Evolutionary conservation across 1,140 invertebrate genomes (phyloP), one percentile per base, ranked within the genome.

Genomic region (Thaumetopoea pityocampa): DNA sequence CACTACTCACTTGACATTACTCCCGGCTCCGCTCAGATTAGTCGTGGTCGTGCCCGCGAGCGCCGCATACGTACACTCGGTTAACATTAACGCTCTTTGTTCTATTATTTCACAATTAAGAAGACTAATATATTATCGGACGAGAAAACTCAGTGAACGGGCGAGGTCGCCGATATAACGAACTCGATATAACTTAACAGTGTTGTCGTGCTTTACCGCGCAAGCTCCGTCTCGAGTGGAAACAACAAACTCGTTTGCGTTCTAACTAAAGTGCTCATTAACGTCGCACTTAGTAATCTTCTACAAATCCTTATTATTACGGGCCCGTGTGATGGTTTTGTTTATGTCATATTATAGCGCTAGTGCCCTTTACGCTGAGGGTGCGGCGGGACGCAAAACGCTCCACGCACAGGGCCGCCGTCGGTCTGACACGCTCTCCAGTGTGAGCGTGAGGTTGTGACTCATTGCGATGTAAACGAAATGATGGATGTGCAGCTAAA

Each of bases 401-500:
- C 9, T 8, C 14, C 34, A n/a, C 34, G 19, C 26, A 27, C 27
- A 37, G 48, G 44, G 36, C 26, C 56, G 64, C 54, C 62, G 58
- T 55, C 59, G 59, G 61, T 62, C 60, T 51, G 58, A 56, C 62
- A 66, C 52, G 51, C 44, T 65, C 55, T 41, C 22, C 50, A 60
- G 63, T 63, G 65, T 44, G 35, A 53, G 62, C 56, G 49, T 43
- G 65, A 29, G 48, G 46, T 63, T 55, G 64, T 81, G 77, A 81
- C 49, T 81, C 77, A 80, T 63, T 59, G 70, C 63, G 58, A 78
- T 79, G 77, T 74, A 59, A 77, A 47, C 64, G 68, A 53, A 70
- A 76, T 70, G 63, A 82, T 77, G 74, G 71, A 82, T 62, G 65
- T 71, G 54, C 66, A 67, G 54, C 47, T 67, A 46, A 73, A 54